A percentile compares a stretch with the other conserved stretches of the same genome.
phyloP scores from a whole-genome alignment of 2,888 invertebrate genomes.

The Fragum fragum region DNA sequence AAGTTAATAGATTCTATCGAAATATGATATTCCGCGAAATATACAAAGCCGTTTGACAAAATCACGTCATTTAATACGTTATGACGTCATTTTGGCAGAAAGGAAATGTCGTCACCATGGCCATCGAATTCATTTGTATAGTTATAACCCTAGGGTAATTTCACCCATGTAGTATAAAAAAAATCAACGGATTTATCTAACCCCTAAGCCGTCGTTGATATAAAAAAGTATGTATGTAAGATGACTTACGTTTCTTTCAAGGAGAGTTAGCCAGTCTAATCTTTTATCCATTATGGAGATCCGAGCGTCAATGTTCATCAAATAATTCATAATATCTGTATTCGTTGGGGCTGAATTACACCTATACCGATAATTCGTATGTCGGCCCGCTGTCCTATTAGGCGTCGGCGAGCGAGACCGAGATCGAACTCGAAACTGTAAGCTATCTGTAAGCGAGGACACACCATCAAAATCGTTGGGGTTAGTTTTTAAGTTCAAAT shows the following conservation, averaged over 20 bases:
- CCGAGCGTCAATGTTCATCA: constrained; percentile 18
- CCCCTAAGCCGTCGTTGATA: too few relatives aligned
- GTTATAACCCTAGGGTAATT: too few relatives aligned
- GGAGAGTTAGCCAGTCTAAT: background rate
- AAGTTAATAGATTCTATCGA: too few relatives aligned
- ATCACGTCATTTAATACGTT: too few relatives aligned
- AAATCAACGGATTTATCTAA: too few relatives aligned
- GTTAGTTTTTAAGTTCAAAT: background rate
- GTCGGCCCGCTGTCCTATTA: background rate
- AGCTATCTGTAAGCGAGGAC: background rate
- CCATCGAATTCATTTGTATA: too few relatives aligned
- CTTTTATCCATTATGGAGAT: constrained; percentile 11
- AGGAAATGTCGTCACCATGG: too few relatives aligned
- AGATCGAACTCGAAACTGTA: background rate
- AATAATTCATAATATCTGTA: constrained; percentile 18
- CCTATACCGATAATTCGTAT: background rate
- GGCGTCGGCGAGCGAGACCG: constrained; percentile 2
- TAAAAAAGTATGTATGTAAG: too few relatives aligned
- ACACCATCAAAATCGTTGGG: background rate
- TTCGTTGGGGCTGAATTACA: constrained; percentile 22
- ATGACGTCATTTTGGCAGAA: too few relatives aligned
- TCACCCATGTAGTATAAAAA: too few relatives aligned
- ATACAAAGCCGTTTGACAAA: too few relatives aligned
- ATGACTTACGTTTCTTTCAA: constrained; percentile 12
- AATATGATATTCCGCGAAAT: too few relatives aligned